Evolutionary conservation across 2,797 vertebrate genomes (phyloP), one percentile per base, ranked within the genome.

Genomic region (Nyctalus aviator): DNA sequence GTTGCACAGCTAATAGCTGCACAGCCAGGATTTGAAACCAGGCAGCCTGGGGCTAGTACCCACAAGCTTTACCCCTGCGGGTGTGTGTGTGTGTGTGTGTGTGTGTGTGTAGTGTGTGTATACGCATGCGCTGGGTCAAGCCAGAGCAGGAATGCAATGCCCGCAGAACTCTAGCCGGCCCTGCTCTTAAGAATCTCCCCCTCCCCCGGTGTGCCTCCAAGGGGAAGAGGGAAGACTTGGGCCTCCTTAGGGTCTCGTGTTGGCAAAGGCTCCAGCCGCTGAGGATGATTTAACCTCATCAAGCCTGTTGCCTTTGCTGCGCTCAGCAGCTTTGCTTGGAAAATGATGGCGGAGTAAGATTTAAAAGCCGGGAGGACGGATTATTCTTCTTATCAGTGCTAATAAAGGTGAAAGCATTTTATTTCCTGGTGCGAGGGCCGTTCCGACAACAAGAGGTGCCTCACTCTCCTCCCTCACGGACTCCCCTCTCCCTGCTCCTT

Each of bases 381-480:
- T 95, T 50, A 64, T 95, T 82, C 91, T 72, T 96, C 92, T 96
- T 95, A 95, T 79, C 90, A 18, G 82, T 41, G 72, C 83, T 96
- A 92, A 96, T 96, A 92, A 96, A 96, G 93, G 94, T 88, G 94
- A 94, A 86, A 90, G 85, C 8, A 0, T 88, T 96, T 97, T 89
- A 93, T 96, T 97, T 96, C 89, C 90, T n/a, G 25, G 71, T 25
- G 62, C 37, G 66, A 86, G 50, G 55, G 68, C 50, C 37, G 14
- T 84, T 76, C 68, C 4, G 50, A 32, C 0, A 5, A 59, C 81
- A 69, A 57, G 83, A 77, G 53, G 41, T 0, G 9, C 32, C 46
- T 72, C 8, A 3, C 57, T 37, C 21, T 64, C 5, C 7, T 53
- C 41, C 35, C 35, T 35, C 27, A 2, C 0, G 17, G 72, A 7